Evolutionary conservation across 2,888 invertebrate species (phyloP).

Genomic region (Rotaria sp.): DNA sequence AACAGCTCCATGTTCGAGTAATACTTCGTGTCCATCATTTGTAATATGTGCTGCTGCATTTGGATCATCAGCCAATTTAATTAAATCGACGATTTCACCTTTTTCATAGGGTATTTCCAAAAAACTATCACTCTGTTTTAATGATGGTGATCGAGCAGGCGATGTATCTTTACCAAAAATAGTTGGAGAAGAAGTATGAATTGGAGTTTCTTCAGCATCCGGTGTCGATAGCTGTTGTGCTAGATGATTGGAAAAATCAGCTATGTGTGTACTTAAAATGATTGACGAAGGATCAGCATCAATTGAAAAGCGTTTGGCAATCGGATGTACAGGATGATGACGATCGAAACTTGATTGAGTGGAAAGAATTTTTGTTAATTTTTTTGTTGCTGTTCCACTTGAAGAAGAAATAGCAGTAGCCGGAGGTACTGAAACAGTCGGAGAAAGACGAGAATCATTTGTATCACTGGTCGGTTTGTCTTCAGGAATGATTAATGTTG

Average conservation of each 20-base stretch:
- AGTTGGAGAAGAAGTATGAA: not conserved
- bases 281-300: slow-evolving; percentile 25
- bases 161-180: not conserved
- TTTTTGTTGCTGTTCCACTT: not conserved
- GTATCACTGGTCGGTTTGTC: not conserved
- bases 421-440: not conserved
- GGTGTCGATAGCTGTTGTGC: not conserved
- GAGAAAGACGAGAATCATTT: not conserved
- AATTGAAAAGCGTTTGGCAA: not conserved
- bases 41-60: not conserved
- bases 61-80: slow-evolving; percentile 26
- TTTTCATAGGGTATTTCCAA: slow-evolving; percentile 27
- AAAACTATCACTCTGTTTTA: slow-evolving; percentile 24
- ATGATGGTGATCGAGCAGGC: slow-evolving; percentile 14
- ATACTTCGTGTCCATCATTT: slow-evolving; percentile 10
- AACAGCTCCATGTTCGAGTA: slow-evolving; percentile 30
- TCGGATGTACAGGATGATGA: slow-evolving; percentile 3
- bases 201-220: not conserved
- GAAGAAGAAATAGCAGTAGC: not conserved
- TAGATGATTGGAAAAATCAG: slow-evolving; percentile 13
- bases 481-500: slow-evolving; percentile 13
- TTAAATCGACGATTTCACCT: slow-evolving; percentile 26
- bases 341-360: slow-evolving; percentile 5
- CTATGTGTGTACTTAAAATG: not conserved
- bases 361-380: slow-evolving; percentile 14